Base-by-base conservation (phyloP, 2,888 invertebrate species). In the Parthenolecanium corni region DNA sequence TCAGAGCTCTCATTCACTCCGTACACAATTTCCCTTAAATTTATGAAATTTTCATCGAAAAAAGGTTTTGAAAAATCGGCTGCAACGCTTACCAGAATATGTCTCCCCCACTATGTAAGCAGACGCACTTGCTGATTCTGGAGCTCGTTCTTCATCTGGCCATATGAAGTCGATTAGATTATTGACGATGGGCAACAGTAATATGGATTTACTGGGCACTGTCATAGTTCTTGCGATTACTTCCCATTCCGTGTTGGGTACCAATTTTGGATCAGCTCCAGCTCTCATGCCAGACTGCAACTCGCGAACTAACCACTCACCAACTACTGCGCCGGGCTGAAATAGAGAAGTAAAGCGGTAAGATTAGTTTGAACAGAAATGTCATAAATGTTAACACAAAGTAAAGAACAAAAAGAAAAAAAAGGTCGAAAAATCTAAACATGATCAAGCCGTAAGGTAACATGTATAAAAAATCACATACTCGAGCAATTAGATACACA, bases 161-260 rank as follows among this genome's bases (percentile, higher is more conserved):
- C 92, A 93, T 65, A 90, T 81, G 66, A 80, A 72, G 71, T 93
- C 92, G 11, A 93, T 76, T 38, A 91, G 75, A 69, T 89, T 88
- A 58, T 77, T 78, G 62, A 73, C 77, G n/a, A 80, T 76, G 62
- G 79, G 78, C n/a, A 82, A 73, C 66, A 75, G 75, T 52, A 82
- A 72, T 14, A 61, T 9, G 12, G 49, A 40, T 51, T 61, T 61
- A 0, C 75, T 77, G 64, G 62, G 61, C 18, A 67, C 65, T 1
- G 53, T 51, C 2, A 69, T 52, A 12, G 65, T 61, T 52, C 66
- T 66, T n/a, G 63, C 57, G 62, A 68, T 54, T 9, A 62, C 70
- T 38, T 80, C 76, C 88, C 88, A 89, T 58, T 79, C 77, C 16
- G 75, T 74, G 40, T 84, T 81, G 0, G 88, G 81, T 9, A 86